Evolutionary conservation across 2,888 invertebrate genomes (phyloP), one percentile per base, ranked within the genome.

Genomic region (Margaritifera margaritifera): DNA sequence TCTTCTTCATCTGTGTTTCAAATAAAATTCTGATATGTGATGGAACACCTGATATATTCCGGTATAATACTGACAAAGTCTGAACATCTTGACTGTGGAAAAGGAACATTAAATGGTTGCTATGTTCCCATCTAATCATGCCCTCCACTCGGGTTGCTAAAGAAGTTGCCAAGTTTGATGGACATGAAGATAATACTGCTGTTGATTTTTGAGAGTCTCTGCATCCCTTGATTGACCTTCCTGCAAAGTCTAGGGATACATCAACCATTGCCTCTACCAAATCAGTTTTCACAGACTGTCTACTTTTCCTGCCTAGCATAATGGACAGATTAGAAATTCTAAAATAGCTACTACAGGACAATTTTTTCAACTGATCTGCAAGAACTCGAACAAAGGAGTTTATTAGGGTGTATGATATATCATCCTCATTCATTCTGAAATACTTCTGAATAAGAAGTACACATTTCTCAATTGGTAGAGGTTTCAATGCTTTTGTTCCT

Each of bases 121-220:
- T 80, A 18, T 81, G 78, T 60, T 78, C 80, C 81, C 81, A 81
- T 62, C 77, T 62, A 20, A 83, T 79, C 83, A 83, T 81, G 27
- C 79, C 72, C 31, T 79, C 72, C 19, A 76, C 71, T 57, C 73
- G 65, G 4, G 70, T 54, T n/a, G 71, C 66, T 42, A 74, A 57
- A n/a, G 56, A 61, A 19, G 60, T 22, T 22, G 78, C 62, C 8
- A 66, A 27, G 52, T 66, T 61, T 42, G 15, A 55, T 42, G 42
- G 42, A 42, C 42, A 42, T 42, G 42, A 42, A 42, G 51, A 19
- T 15, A 19, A 22, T 31, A 60, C 66, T 2, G 70, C n/a, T 8
- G 71, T 69, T 27, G 68, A 62, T 18, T n/a, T 55, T 20, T 77
- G 74, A 51, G 68, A 64, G 15, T 60, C 53, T 24, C 74, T 67